A percentile compares a stretch with the other conserved stretches of the same genome.
Conservation (phyloP, 2,113 vertebrate species). For the Tiliqua scincoides region DNA sequence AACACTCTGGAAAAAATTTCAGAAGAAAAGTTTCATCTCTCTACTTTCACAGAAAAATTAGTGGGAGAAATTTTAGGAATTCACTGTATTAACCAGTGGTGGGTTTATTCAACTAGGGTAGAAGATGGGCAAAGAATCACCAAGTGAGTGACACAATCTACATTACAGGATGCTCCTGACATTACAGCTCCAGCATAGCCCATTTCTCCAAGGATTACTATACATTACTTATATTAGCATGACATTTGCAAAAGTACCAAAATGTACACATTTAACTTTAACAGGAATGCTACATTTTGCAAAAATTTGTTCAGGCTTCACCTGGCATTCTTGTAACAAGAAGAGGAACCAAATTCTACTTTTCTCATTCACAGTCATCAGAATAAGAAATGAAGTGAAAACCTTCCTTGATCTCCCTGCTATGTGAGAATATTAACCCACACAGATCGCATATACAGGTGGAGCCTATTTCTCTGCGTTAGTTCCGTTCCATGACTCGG, state of each 20-base stretch:
- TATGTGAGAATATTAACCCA: constrained; percentile 10
- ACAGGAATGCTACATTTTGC: not conserved
- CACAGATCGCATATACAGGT: too few species aligned
- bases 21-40: too few species aligned
- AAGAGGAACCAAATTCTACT: not conserved
- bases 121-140: not conserved
- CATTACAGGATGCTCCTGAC: not conserved
- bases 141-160: not conserved
- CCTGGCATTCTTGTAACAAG: not conserved
- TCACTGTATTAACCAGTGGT: too few species aligned
- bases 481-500: too few species aligned
- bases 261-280: not conserved
- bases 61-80: too few species aligned
- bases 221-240: not conserved
- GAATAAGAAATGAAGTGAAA: constrained; percentile 13
- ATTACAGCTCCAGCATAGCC: not conserved
- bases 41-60: too few species aligned
- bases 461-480: too few species aligned
- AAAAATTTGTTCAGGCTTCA: not conserved
- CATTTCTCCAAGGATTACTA: not conserved
- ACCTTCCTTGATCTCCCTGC: not conserved
- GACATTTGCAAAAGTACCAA: not conserved
- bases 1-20: too few species aligned
- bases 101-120: too few species aligned
- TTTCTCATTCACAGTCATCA: not conserved